Percentiles rank a stretch among this genome's conserved stretches.
Evolutionary conservation across 2,888 invertebrate species (phyloP).

Genomic region (Xylota sylvarum): DNA sequence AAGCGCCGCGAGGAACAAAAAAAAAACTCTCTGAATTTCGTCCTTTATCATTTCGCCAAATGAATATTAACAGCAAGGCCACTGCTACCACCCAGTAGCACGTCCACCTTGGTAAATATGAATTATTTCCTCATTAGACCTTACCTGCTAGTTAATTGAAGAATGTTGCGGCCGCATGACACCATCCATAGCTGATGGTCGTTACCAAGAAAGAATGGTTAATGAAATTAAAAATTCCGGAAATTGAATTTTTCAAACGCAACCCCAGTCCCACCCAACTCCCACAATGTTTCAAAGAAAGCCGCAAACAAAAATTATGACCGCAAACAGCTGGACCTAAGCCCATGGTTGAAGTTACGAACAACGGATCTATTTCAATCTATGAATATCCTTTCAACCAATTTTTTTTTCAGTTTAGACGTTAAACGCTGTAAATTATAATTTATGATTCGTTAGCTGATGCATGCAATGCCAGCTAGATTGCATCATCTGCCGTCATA

Average conservation of each 20-base stretch:
- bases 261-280: no score
- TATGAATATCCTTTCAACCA: slow-evolving; percentile 7
- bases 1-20: neutral
- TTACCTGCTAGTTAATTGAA: slow-evolving; percentile 47
- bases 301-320: neutral
- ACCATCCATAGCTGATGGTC: neutral
- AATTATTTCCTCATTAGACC: slow-evolving; percentile 66
- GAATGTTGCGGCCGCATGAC: slow-evolving; percentile 10
- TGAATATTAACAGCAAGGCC: slow-evolving; percentile 38
- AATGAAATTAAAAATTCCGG: slow-evolving; percentile 57
- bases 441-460: slow-evolving; percentile 62
- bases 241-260: slow-evolving; percentile 22
- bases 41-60: slow-evolving; percentile 24
- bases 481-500: slow-evolving; percentile 66
- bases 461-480: slow-evolving; percentile 45
- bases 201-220: slow-evolving; percentile 28
- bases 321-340: slow-evolving; percentile 21
- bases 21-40: slow-evolving; percentile 18
- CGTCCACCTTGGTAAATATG: slow-evolving; percentile 22
- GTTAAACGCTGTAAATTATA: slow-evolving; percentile 67
- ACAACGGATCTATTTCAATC: slow-evolving; percentile 30
- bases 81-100: neutral
- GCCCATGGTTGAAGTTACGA: slow-evolving; percentile 19
- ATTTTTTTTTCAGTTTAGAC: slow-evolving; percentile 17
- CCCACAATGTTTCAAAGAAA: neutral